A percentile compares a stretch with the other conserved stretches of the same genome.
Conservation (phyloP, 2,888 invertebrate species). For the Autographa gamma region DNA sequence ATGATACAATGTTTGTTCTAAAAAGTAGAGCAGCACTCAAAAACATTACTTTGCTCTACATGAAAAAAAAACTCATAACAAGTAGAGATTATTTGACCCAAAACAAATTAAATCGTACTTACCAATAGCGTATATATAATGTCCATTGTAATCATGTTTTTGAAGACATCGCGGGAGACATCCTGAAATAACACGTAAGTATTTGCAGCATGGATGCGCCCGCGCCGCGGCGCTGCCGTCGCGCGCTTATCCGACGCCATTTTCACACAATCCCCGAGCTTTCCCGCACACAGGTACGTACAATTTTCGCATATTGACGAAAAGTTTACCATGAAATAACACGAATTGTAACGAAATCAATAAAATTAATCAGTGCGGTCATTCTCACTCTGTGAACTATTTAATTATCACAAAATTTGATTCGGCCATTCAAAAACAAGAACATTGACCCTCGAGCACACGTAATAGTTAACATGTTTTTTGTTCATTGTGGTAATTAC, state of each 20-base stretch:
- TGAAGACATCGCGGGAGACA: conserved; percentile 87
- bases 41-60: conserved; percentile 11
- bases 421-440: conserved; percentile 74
- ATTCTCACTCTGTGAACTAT: conserved; percentile 40
- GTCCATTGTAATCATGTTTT: conserved; percentile 75
- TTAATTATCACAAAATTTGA: conserved; percentile 52
- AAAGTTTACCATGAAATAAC: conserved; percentile 52
- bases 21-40: not conserved
- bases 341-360: conserved; percentile 30
- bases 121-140: conserved; percentile 46
- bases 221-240: conserved; percentile 81
- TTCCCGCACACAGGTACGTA: conserved; percentile 86
- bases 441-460: conserved; percentile 84
- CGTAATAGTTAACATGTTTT: conserved; percentile 88
- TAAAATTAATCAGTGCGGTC: conserved; percentile 29
- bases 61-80: not conserved
- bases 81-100: not conserved
- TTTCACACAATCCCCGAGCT: conserved; percentile 86
- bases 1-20: not conserved
- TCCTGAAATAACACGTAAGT: conserved; percentile 86
- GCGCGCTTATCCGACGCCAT: conserved; percentile 85
- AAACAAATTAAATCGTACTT: conserved; percentile 34
- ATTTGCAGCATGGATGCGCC: conserved; percentile 83
- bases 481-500: conserved; percentile 78
- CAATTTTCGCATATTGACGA: conserved; percentile 56